Conservation (phyloP, 2,888 invertebrate genomes). For the Caenorhabditis sp. region DNA sequence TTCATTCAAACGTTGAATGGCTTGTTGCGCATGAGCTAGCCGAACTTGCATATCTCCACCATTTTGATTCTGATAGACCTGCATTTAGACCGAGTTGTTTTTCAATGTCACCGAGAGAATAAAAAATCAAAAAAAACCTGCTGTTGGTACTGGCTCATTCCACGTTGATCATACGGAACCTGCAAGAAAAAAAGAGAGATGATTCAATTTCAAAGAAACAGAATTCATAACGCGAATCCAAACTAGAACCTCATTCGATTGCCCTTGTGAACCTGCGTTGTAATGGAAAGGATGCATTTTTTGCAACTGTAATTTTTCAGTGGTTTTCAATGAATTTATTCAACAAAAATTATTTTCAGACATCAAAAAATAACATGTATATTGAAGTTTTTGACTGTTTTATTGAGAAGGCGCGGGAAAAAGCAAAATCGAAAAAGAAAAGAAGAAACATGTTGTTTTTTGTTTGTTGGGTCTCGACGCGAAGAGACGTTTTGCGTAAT, state of each 20-base stretch:
- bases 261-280: slow-evolving; percentile 19
- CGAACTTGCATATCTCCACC: slow-evolving; percentile 3
- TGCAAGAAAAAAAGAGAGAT: background rate
- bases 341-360: background rate
- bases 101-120: background rate
- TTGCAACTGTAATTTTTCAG: slow-evolving; percentile 8
- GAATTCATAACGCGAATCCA: slow-evolving; percentile 18
- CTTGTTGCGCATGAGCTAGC: slow-evolving; percentile 18
- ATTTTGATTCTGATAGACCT: background rate
- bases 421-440: slow-evolving; percentile 7
- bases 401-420: background rate
- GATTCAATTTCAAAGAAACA: background rate
- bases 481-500: slow-evolving; percentile 28
- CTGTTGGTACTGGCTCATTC: slow-evolving; percentile 21
- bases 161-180: slow-evolving; percentile 14
- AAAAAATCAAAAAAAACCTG: slow-evolving; percentile 16
- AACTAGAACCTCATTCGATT: slow-evolving; percentile 8
- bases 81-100: background rate
- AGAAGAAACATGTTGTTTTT: slow-evolving; percentile 15
- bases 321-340: background rate
- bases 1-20: slow-evolving; percentile 21
- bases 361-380: slow-evolving; percentile 11
- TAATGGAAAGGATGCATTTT: slow-evolving; percentile 35
- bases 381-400: slow-evolving; percentile 4
- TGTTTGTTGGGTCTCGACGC: slow-evolving; percentile 7